Conservation (phyloP, 2,113 vertebrate species). For the Aegotheles bennettii region DNA sequence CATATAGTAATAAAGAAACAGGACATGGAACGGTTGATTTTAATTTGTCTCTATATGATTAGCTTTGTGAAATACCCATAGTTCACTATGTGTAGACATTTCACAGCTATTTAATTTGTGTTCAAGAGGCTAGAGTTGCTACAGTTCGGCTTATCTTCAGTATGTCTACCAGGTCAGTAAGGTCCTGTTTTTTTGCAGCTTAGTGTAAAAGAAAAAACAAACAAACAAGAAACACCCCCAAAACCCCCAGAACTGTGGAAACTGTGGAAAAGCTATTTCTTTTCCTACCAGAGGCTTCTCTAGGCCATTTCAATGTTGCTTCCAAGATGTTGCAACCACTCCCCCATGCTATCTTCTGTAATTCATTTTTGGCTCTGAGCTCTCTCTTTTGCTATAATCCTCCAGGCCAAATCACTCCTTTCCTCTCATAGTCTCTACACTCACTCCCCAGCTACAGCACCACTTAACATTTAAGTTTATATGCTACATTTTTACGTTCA, state of each 20-base stretch:
- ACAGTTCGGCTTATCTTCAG: neutral
- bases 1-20: neutral
- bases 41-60: neutral
- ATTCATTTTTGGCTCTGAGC: neutral
- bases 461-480: neutral
- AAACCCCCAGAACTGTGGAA: neutral
- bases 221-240: too few relatives aligned
- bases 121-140: neutral
- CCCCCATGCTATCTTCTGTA: neutral
- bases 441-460: neutral
- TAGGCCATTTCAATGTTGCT: neutral
- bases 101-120: neutral
- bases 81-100: neutral
- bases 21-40: neutral
- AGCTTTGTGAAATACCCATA: neutral
- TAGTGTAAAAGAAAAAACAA: neutral
- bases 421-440: neutral
- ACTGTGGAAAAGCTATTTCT: neutral
- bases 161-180: neutral
- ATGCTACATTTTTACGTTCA: neutral
- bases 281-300: neutral
- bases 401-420: neutral
- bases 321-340: neutral
- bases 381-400: neutral
- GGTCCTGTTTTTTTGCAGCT: neutral